These are phyloP conservation scores for Timema cristinae DNA, from an alignment of 2,888 invertebrate species.

Conservation along the genomic window DNA sequence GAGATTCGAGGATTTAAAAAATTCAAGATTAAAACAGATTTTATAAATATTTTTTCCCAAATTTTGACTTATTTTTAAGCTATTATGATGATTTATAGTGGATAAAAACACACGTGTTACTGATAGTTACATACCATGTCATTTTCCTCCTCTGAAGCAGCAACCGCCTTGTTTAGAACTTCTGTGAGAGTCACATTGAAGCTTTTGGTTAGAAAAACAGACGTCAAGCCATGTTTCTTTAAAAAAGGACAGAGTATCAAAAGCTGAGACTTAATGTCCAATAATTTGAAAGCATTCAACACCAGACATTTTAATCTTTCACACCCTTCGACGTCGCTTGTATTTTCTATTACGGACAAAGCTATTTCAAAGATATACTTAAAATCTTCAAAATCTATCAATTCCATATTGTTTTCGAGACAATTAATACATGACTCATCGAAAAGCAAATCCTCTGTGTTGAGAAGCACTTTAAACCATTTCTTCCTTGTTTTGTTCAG, in stretches of 20 bases:
- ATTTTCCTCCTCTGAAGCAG: neutral
- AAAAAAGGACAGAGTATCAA: slow-evolving; percentile 19
- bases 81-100: no score
- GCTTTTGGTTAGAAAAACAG: neutral
- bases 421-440: slow-evolving; percentile 21
- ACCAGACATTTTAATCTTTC: slow-evolving; percentile 16
- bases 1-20: no score
- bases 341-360: neutral
- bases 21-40: no score
- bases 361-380: slow-evolving; percentile 20
- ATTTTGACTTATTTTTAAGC: no score
- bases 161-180: slow-evolving; percentile 23
- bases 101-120: no score
- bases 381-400: slow-evolving; percentile 24
- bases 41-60: no score
- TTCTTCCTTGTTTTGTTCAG: slow-evolving; percentile 23
- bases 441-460: slow-evolving; percentile 11
- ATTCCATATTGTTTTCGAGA: slow-evolving; percentile 21
- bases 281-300: slow-evolving; percentile 16
- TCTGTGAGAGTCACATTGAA: slow-evolving; percentile 16
- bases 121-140: slow-evolving; percentile 18
- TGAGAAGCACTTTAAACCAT: slow-evolving; percentile 28
- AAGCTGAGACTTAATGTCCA: slow-evolving; percentile 16
- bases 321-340: neutral
- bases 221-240: slow-evolving; percentile 6